Evolutionary conservation across 1,140 invertebrate species (phyloP).

Genomic region (Calosoma granatense): DNA sequence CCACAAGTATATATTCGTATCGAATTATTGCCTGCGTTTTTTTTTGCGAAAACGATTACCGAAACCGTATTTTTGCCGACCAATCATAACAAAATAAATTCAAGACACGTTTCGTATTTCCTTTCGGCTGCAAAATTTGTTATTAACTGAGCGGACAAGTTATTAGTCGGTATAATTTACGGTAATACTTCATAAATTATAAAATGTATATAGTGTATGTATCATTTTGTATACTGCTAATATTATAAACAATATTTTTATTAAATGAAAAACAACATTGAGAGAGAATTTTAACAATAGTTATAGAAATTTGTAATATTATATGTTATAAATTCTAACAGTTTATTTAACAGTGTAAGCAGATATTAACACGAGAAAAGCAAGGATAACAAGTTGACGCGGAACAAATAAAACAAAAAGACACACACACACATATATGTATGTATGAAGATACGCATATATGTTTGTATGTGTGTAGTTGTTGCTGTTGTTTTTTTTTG

Average conservation of each 20-base stretch:
- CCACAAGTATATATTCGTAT: not conserved
- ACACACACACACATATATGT: not conserved
- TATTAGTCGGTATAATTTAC: not conserved
- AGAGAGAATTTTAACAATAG: not conserved
- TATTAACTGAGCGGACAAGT: not conserved
- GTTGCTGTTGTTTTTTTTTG: not conserved
- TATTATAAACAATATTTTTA: no score
- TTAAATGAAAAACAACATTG: no score
- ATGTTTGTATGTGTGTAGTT: not conserved
- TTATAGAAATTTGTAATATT: not conserved
- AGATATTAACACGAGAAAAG: no score
- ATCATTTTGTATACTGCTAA: no score
- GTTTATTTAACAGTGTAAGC: no score
- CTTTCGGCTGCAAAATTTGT: not conserved
- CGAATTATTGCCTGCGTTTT: not conserved
- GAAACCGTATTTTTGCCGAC: not conserved
- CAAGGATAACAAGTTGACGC: no score
- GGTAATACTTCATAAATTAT: no score
- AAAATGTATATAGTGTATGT: no score
- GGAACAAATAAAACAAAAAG: no score
- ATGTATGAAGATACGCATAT: not conserved
- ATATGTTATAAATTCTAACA: not conserved
- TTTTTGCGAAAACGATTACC: not conserved
- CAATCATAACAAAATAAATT: no score
- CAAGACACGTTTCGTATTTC: not conserved